Evolutionary conservation across 2,888 invertebrate genomes (phyloP), one percentile per base, ranked within the genome.

Genomic region (Hoplodrina ambigua): DNA sequence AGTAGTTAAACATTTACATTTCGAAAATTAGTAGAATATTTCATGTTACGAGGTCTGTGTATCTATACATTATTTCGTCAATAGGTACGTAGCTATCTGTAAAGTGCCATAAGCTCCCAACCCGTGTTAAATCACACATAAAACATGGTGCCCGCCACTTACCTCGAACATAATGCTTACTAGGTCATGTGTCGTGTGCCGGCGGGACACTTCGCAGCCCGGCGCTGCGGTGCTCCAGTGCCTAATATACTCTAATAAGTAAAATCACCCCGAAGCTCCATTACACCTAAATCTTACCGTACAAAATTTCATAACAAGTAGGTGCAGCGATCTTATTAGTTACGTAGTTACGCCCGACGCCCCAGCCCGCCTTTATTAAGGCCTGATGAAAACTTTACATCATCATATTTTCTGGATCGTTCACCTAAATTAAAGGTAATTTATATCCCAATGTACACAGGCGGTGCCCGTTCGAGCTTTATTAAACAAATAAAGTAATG

Each of bases 401-500:
- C 93, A 93, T 93, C 92, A 93, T 94, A 94, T 94, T 94, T 94
- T 92, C 93, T 91, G 92, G 93, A 93, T 92, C 93, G 92, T 91
- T 93, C 93, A 90, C 92, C 90, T 92, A 94, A 94, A 94, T 94
- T 94, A 94, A 94, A 94, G 93, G 93, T 94, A 94, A 95, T 95
- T 94, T 94, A 94, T 94, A 94, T 89, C 90, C 89, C 91, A 90
- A 91, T 92, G 91, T 93, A 83, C 75, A 80, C 84, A 83, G 91
- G 87, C 91, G 90, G 91, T 86, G 91, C 92, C 86, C 86, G 90
- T 90, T 90, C 82, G 86, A 90, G 93, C 94, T 93, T 94, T 94
- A 94, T 94, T 94, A 94, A 94, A 93, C 93, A 93, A 94, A 94
- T 94, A 94, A 94, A 91, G 92, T 92, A 94, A 94, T 93, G 92